Evolutionary conservation across 2,113 vertebrate genomes (phyloP), one percentile per base, ranked within the genome.

Genomic region (Campylomormyrus tamandua): DNA sequence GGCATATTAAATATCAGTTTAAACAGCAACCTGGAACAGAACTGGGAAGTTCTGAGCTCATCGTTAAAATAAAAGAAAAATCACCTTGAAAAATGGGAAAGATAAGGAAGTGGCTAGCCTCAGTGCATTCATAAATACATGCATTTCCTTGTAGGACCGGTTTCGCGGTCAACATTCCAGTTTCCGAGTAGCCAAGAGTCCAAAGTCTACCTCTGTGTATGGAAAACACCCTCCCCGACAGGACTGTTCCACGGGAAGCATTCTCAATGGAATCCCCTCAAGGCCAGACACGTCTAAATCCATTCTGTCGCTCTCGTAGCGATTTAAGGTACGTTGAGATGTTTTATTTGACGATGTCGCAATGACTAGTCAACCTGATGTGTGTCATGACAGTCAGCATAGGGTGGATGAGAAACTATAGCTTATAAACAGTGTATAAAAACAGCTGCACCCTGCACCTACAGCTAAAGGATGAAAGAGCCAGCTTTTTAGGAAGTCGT

Each of bases 91-190:
- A 49, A 58, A 49, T 56, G 17, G 42, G 24, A 58, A 58, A 21
- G 42, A 91, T 77, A 19, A 91, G 89, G 89, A 90, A 90, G 70
- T n/a, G 3, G 9, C 3, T 17, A 0, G 13, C 50, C 31, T 27
- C 21, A 66, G 53, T 80, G 80, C 90, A 45, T 91, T 90, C 83
- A 91, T 93, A 92, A 90, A 90, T 85, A 90, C 88, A 85, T 35
- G 52, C 70, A 24, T 91, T 96, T 96, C 95, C 95, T 96, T 1
- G 94, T 95, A 11, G 88, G 93, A 94, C 96, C 31, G 93, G 95
- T 95, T 96, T 90, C 10, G 91, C 90, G 56, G 91, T 93, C 91
- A 92, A 89, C 92, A 92, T 88, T 87, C 88, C 48, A 39, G 53
- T 31, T 87, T 90, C 13, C 88, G 77, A n/a, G 8, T 39, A 88